A percentile compares a stretch with the other conserved stretches of the same genome.
phyloP scores from a whole-genome alignment of 2,888 invertebrate species.

The Thalpophila matura region DNA sequence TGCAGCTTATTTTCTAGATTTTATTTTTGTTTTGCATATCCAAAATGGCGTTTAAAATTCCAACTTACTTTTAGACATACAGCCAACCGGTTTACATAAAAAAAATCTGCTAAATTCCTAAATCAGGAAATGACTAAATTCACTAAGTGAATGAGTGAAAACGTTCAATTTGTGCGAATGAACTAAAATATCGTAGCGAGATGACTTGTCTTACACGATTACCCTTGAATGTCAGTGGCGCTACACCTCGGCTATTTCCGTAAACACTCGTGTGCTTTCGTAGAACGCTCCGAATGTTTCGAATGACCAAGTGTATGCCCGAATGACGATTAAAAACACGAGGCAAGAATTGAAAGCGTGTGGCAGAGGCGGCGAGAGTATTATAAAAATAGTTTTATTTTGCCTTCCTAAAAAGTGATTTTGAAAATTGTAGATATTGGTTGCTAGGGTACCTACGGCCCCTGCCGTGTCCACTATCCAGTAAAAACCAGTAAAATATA shows the following conservation, averaged over 20 bases:
- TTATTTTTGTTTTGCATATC: not conserved
- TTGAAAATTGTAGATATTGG: not conserved
- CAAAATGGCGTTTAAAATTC: constrained; percentile 20
- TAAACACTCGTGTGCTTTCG: constrained; percentile 33
- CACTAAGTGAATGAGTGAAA: constrained; percentile 43
- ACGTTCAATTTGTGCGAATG: constrained; percentile 48
- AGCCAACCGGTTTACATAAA: not conserved
- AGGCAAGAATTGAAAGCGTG: constrained; percentile 48
- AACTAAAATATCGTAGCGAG: constrained; percentile 50
- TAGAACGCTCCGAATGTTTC: constrained; percentile 27
- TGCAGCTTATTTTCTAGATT: constrained; percentile 44
- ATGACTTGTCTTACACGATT: constrained; percentile 61
- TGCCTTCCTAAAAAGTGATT: not conserved
- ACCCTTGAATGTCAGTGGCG: constrained; percentile 59
- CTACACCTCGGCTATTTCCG: constrained; percentile 43
- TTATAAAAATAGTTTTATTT: constrained; percentile 29
- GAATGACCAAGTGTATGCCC: constrained; percentile 18
- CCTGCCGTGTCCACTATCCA: too few species aligned
- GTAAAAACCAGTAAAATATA: not conserved
- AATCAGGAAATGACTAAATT: not conserved
- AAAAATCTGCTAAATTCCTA: constrained; percentile 1
- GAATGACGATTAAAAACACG: constrained; percentile 41
- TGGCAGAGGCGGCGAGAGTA: constrained; percentile 40
- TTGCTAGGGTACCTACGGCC: too few species aligned
- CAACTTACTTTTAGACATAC: constrained; percentile 13